These are phyloP conservation scores for Saccostrea echinata DNA, from an alignment of 1,140 invertebrate genomes.

Conservation along the genomic window DNA sequence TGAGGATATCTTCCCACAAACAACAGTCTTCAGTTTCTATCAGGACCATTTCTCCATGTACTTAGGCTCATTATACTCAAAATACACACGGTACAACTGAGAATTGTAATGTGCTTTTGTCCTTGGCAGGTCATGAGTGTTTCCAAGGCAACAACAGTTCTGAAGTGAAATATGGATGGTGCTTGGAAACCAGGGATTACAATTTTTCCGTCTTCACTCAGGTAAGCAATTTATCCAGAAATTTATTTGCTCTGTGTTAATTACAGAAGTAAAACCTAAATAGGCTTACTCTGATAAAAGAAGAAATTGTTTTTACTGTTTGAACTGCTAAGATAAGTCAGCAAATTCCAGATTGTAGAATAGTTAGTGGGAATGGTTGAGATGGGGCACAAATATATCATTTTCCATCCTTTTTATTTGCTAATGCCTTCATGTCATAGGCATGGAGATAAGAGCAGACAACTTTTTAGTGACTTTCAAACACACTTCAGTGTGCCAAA, in stretches of 20 bases:
- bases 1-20: neutral
- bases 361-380: slow-evolving; percentile 7
- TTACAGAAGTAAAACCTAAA: slow-evolving; percentile 10
- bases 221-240: neutral
- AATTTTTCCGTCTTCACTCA: neutral
- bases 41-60: neutral
- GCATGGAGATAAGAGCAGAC: slow-evolving; percentile 30
- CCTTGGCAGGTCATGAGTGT: neutral
- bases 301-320: neutral
- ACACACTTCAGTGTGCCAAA: slow-evolving; percentile 27
- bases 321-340: neutral
- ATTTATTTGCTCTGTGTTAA: neutral
- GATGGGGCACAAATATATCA: slow-evolving; percentile 5
- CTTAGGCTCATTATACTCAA: too few species aligned
- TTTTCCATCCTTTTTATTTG: slow-evolving; percentile 11
- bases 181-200: neutral
- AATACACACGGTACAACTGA: too few species aligned
- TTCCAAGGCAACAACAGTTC: neutral
- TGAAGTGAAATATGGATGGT: neutral
- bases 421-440: slow-evolving; percentile 34
- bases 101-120: neutral
- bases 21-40: neutral
- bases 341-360: neutral
- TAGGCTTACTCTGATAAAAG: neutral
- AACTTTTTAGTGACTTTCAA: slow-evolving; percentile 35